Evolutionary conservation across 2,113 vertebrate genomes (phyloP), one percentile per base, ranked within the genome.

Genomic region (Tor tambroides): DNA sequence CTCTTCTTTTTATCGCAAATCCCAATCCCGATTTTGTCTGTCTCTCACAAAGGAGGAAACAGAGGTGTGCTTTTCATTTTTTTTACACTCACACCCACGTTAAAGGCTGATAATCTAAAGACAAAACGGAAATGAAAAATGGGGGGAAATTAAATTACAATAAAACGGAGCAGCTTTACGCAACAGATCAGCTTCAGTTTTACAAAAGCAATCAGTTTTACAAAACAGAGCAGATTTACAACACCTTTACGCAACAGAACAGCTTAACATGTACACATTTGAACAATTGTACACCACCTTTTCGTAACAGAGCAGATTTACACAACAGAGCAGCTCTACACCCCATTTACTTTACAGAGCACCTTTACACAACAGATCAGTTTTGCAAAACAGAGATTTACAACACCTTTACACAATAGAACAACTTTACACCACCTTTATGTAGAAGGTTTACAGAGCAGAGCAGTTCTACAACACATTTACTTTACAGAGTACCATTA

Each of bases 11-110:
- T 46, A 80, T 86, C 23, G 46, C 61, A 28, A 85, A 35, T 43
- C 30, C 61, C 77, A 80, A 49, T 28, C 82, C 90, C 72, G 83
- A 59, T 87, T 88, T 87, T 61, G 82, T 87, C 90, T 85, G 43
- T 63, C 84, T 76, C 90, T 86, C 46, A 17, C 9, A 38, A 38
- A 65, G n/a, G 46, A 32, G 17, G 59, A 28, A 56, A 35, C 26
- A 19, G 76, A 59, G 4, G 17, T 26, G 54, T 21, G 19, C 54
- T 56, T 56, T 54, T 51, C 4, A 0, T 15, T 56, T 56, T 56
- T 56, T 56, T 56, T 56, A 56, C 54, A 69, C 6, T 3, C 28
- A 71, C 30, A 35, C 30, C 10, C 17, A 23, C 8, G 17, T 10
- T 35, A 8, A 71, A 69, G 4, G 0, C 21, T 14, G 21, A 14